These are phyloP conservation scores for Volucella inanis DNA, from an alignment of 2,888 invertebrate species.

Conservation along the genomic window DNA sequence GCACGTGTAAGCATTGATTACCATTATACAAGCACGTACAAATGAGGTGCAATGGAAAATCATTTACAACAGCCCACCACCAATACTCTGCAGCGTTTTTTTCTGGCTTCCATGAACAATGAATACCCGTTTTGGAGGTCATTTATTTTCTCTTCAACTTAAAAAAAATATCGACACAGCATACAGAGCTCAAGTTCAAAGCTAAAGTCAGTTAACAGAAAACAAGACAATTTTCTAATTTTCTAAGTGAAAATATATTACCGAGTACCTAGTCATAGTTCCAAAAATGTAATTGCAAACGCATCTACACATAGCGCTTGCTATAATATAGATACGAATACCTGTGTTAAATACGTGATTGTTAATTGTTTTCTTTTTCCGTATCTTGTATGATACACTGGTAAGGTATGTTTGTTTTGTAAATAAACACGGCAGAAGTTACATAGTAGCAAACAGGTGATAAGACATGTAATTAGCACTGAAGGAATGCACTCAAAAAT, in stretches of 20 bases:
- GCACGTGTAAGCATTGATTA: no score
- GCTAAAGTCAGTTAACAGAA: conserved; percentile 29
- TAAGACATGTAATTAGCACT: conserved; percentile 7
- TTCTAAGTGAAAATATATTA: conserved; percentile 60
- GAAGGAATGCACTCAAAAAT: no score
- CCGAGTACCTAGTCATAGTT: conserved; percentile 42
- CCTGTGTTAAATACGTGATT: conserved; percentile 30
- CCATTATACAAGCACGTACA: background rate
- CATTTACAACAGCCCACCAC: background rate
- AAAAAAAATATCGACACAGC: background rate
- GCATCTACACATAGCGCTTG: conserved; percentile 10
- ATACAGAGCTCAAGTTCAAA: conserved; percentile 57
- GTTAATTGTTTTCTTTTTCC: conserved; percentile 40
- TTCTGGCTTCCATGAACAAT: background rate
- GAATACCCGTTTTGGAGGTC: background rate
- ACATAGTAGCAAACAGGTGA: conserved; percentile 9
- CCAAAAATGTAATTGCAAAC: conserved; percentile 7
- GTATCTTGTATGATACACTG: background rate
- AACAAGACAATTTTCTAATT: conserved; percentile 61
- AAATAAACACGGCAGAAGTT: conserved; percentile 24
- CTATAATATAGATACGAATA: conserved; percentile 4
- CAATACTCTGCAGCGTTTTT: background rate
- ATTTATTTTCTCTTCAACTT: conserved; percentile 18
- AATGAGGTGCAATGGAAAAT: background rate
- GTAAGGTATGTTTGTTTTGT: background rate